phyloP scores from a whole-genome alignment of 2,888 invertebrate species.

The Vanessa cardui region DNA sequence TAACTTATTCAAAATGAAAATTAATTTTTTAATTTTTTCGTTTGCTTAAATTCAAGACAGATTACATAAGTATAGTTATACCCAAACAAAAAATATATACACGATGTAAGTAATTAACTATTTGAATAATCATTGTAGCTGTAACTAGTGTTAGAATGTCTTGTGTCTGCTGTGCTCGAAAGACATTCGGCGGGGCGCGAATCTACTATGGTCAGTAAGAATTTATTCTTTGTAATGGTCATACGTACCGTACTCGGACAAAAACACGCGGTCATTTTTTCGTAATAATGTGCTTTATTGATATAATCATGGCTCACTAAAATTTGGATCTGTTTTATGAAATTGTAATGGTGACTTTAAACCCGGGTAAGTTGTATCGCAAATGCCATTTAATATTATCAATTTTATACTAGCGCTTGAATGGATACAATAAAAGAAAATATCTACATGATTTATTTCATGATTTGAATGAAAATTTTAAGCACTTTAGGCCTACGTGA shows the following conservation, averaged over 20 bases:
- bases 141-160: conserved; percentile 7
- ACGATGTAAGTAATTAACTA: too few relatives aligned
- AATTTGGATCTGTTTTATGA: background rate
- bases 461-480: background rate
- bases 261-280: conserved; percentile 13
- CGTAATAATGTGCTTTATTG: background rate
- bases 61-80: too few relatives aligned
- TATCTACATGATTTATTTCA: background rate
- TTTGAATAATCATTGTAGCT: background rate
- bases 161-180: conserved; percentile 22
- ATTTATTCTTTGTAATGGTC: conserved; percentile 33
- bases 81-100: too few relatives aligned
- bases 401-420: too few relatives aligned
- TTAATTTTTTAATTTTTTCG: too few relatives aligned
- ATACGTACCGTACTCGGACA: conserved; percentile 19
- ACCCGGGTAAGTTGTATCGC: conserved; percentile 8
- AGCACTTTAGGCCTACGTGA: background rate
- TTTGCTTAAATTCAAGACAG: too few relatives aligned
- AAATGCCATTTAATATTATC: too few relatives aligned
- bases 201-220: conserved; percentile 32
- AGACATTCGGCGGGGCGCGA: conserved; percentile 33
- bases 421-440: background rate
- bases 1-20: too few relatives aligned
- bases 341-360: background rate
- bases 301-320: background rate